Evolutionary conservation across 2,113 vertebrate species (phyloP).

Genomic region (Malurus melanocephalus): DNA sequence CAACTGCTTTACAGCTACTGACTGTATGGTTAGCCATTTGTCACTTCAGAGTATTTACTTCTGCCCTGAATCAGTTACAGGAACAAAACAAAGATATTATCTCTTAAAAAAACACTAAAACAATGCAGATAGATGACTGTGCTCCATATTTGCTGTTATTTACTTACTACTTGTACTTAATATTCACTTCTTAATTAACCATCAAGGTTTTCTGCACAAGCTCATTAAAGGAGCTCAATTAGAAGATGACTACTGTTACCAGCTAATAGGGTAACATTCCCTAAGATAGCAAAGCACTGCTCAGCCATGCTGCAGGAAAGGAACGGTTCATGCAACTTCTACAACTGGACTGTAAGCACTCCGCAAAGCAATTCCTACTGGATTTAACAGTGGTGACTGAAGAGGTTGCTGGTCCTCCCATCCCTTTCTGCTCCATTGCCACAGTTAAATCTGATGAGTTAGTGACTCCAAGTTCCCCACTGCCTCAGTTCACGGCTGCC

Average conservation of each 20-base stretch:
- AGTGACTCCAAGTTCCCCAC: neutral
- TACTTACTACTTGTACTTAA: neutral
- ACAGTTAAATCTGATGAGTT: neutral
- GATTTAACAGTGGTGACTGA: neutral
- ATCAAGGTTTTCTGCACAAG: neutral
- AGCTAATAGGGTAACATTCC: neutral
- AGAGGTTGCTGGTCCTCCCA: neutral
- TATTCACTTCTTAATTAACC: neutral
- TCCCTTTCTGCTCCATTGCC: neutral
- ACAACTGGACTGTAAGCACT: neutral
- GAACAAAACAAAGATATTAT: neutral
- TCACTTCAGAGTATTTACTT: neutral
- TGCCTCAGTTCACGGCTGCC: accelerated
- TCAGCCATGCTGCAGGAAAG: neutral
- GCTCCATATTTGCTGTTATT: neutral
- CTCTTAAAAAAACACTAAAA: neutral
- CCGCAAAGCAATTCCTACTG: neutral
- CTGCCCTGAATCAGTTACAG: neutral
- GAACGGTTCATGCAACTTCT: neutral
- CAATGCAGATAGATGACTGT: neutral
- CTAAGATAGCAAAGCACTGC: neutral
- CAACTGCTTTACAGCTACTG: neutral
- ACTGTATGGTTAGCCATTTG: neutral
- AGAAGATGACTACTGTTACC: neutral
- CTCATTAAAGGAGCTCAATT: neutral